Evolutionary conservation across 1,140 invertebrate species (phyloP).

Genomic region (Cyphomyrmex costatus): DNA sequence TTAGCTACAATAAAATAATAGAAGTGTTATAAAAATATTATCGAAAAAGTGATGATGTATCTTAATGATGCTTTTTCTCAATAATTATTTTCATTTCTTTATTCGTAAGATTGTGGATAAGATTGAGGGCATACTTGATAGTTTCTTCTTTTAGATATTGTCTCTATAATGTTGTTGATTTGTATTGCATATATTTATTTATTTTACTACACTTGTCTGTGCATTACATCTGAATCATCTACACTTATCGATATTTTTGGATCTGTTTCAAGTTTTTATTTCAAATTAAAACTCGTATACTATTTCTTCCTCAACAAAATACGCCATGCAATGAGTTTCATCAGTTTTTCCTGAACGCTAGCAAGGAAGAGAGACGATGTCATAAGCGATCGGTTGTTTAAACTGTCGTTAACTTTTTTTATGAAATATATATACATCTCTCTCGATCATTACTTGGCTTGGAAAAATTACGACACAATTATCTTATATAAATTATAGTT

Average conservation of each 20-base stretch:
- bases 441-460: background rate
- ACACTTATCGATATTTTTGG: background rate
- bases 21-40: constrained; percentile 4
- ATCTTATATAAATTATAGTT: background rate
- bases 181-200: background rate
- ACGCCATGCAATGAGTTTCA: background rate
- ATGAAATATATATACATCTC: background rate
- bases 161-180: background rate
- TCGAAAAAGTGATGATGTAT: background rate
- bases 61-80: background rate
- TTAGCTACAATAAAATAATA: background rate
- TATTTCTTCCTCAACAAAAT: background rate
- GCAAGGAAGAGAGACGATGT: background rate
- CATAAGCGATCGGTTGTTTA: background rate
- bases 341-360: background rate
- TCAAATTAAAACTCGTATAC: background rate
- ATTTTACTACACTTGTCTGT: background rate
- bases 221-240: background rate
- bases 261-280: background rate
- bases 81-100: constrained; percentile 23
- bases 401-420: background rate
- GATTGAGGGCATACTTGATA: background rate
- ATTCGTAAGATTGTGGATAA: background rate
- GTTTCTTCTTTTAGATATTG: constrained; percentile 13
- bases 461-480: background rate